Base-by-base conservation (phyloP, 2,113 vertebrate genomes). In the Eolophus roseicapilla region DNA sequence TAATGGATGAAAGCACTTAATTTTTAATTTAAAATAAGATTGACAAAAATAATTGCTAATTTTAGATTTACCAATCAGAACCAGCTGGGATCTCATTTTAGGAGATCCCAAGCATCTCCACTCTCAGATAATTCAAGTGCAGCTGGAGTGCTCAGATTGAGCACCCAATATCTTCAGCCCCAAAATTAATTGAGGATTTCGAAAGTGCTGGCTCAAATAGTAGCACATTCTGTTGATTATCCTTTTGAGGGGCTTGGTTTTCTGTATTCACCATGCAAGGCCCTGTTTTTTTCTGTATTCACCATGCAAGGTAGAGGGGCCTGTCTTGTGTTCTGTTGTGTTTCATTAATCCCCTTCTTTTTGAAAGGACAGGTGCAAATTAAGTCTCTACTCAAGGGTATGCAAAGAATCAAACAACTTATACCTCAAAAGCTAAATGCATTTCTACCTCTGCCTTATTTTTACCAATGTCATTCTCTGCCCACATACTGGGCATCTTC, bases 11-110 rank as follows among this genome's bases (percentile, higher is more conserved):
- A 91, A 93, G 88, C 65, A 94, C 60, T 93, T 88, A 92, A 95
- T 94, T 95, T 96, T 94, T 96, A 88, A 94, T 96, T 94, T 93
- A 93, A 95, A 96, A 92, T 84, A 86, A 93, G 92, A 90, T 75
- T 87, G 88, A 93, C 77, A 91, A 82, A 95, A 95, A 64, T 35
- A 57, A 93, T 93, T 62, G 68, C 80, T 96, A 93, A 92, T 92
- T 94, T 96, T 96, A 88, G 85, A 95, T 19, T 91, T 96, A 95
- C 84, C 74, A 86, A 91, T 83, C 86, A 91, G 86, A 86, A 95
- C 89, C 95, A 96, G 95, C 95, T 94, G 96, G 88, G 93, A 86
- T 88, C 95, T 96, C 93, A 94, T 96, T 96, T 94, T 69, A 86
- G 92, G 92, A 95, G 74, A 93, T 92, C 91, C 95, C 86, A 57